Evolutionary conservation across 92 coral and sea anemone species (phyloP).

Genomic region (Actinernus sp.): DNA sequence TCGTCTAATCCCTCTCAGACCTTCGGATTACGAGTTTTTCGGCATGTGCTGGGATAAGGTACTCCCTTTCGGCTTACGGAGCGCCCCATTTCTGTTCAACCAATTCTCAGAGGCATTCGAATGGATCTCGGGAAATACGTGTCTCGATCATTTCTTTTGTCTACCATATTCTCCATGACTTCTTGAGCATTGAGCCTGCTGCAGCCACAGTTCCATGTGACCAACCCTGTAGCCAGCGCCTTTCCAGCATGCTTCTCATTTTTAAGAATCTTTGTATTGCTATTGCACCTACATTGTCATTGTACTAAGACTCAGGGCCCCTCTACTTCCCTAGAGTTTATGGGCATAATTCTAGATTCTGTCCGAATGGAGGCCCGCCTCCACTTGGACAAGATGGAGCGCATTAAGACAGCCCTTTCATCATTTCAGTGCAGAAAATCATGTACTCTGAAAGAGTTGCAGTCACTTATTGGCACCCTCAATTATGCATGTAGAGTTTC

Average conservation of each 20-base stretch:
- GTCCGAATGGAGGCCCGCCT: constrained; percentile 49
- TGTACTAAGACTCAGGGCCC: constrained; percentile 42
- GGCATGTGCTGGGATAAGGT: too few relatives aligned
- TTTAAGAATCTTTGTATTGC: constrained; percentile 15
- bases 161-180: constrained; percentile 50
- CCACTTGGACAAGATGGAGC: constrained; percentile 27
- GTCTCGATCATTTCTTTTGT: constrained; percentile 16
- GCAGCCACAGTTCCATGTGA: constrained; percentile 8
- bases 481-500: constrained; percentile 45
- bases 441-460: too few relatives aligned
- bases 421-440: too few relatives aligned
- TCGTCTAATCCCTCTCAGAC: too few relatives aligned
- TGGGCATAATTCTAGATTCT: constrained; percentile 37
- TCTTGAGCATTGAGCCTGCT: constrained; percentile 35
- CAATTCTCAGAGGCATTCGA: too few relatives aligned
- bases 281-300: too few relatives aligned
- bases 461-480: constrained; percentile 33
- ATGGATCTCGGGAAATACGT: constrained; percentile 43
- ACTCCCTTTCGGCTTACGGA: too few relatives aligned
- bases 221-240: constrained; percentile 35
- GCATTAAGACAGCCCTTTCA: too few relatives aligned
- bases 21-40: too few relatives aligned
- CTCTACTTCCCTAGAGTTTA: too few relatives aligned
- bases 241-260: too few relatives aligned
- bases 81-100: too few relatives aligned